These are phyloP conservation scores for Melangyna quadrimaculata DNA, from an alignment of 2,888 invertebrate species.

Conservation along the genomic window DNA sequence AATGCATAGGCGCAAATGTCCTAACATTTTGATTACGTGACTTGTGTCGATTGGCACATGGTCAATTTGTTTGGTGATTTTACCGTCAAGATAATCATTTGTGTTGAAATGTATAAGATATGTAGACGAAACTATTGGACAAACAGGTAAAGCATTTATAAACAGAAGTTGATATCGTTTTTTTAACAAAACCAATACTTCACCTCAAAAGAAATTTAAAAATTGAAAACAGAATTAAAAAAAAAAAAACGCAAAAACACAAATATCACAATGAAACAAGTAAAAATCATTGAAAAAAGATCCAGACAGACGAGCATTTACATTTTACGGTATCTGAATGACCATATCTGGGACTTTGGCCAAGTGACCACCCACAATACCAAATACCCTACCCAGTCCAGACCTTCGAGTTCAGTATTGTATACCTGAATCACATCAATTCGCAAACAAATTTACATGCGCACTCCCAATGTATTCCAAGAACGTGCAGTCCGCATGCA, in stretches of 20 bases:
- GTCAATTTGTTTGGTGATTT: too few species aligned
- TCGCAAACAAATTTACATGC: slow-evolving; percentile 55
- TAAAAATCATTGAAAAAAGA: slow-evolving; percentile 28
- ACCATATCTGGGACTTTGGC: slow-evolving; percentile 47
- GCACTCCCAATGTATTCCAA: slow-evolving; percentile 30
- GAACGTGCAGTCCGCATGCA: slow-evolving; percentile 56
- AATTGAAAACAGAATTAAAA: too few species aligned
- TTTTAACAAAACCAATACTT: neutral
- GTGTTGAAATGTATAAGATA: too few species aligned
- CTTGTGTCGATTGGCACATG: too few species aligned
- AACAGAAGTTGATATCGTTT: too few species aligned
- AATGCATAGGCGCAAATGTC: too few species aligned
- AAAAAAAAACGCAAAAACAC: neutral
- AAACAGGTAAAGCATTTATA: too few species aligned
- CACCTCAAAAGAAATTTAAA: neutral
- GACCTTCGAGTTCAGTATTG: neutral
- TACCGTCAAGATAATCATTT: too few species aligned
- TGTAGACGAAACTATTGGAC: too few species aligned
- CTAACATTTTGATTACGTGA: too few species aligned
- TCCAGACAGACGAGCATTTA: slow-evolving; percentile 56
- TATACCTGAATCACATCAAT: slow-evolving; percentile 27
- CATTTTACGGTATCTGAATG: slow-evolving; percentile 59
- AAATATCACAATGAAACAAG: slow-evolving; percentile 4
- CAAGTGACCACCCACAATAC: slow-evolving; percentile 60
- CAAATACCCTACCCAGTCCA: neutral